Base-by-base conservation (phyloP, 2,797 vertebrate genomes). In the Mareca strepera region DNA sequence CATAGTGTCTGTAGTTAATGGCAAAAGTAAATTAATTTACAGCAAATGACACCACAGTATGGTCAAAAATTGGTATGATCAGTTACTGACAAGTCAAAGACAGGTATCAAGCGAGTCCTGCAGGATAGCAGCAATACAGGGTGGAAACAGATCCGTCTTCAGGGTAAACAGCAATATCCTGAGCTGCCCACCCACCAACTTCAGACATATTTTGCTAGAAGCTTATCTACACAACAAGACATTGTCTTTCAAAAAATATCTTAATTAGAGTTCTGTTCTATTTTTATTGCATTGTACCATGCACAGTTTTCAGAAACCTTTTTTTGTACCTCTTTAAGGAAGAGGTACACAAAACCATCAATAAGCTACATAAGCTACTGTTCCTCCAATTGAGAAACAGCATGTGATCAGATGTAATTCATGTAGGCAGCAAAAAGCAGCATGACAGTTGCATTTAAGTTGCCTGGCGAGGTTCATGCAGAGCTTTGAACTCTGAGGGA, bases 1-100 rank as follows among this genome's bases (percentile, higher is more conserved):
- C 39, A 41, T 74, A 84, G 78, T 87, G 82, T 67, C 73, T 84
- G 84, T 88, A 90, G 72, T 92, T 96, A 96, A 97, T 92, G 92
- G 88, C 69, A 94, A 96, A 96, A 92, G 69, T 86, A 92, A 96
- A 96, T 95, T 96, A 92, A 96, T 92, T 92, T 91, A 95, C 53
- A 94, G 72, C 74, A 94, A 96, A 93, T 93, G 55, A 86, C 66
- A 82, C 48, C 43, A 43, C 2, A 3, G 81, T 76, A 46, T 78
- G 59, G 76, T 88, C 55, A 95, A 77, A 96, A 86, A 87, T 68
- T 84, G 87, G 82, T 86, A 53, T 4, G 0, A 95, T 66, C 1
- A 29, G 64, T 43, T 92, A 70, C 69, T 60, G 90, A 80, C 78
- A 86, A 90, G 67, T 92, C 89, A 84, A 93, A 69, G 67, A 39